Base-by-base conservation (phyloP, 2,888 invertebrate genomes). In the Dione vanillae region DNA sequence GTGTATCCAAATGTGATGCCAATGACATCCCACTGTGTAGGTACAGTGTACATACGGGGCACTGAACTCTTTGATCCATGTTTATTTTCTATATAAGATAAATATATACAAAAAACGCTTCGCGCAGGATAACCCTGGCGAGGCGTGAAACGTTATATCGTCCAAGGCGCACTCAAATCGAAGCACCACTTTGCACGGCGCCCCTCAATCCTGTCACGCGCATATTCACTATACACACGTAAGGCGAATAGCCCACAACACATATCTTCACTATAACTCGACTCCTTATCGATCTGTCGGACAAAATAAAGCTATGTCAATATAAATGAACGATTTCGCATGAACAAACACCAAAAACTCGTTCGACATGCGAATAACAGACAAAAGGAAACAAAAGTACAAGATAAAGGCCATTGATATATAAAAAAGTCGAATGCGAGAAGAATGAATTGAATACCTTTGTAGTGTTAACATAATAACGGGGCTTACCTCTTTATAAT, bases 31-130 rank as follows among this genome's bases (percentile, higher is more conserved):
- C 97, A 90, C 96, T 96, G 78, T 97, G 95, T 77, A 97, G 93
- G 87, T 95, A 97, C 74, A 97, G 92, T 49, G 97, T 97, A 90
- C 97, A 97, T 77, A 97, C 97, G 67, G 97, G 97, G 87, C 97
- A 97, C 85, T 95, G 94, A 79, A 94, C 85, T 74, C 79, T 86
- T 76, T 89, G 89, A 78, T 93, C 92, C 94, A 94, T 94, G 76
- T 80, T 86, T 79, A 74, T 67, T 73, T 72, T 75, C 73, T 76
- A 70, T 76, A 71, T 71, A 70, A 76, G 74, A 75, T 76, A 72
- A 73, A 77, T 75, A 76, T 75, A 74, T 70, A 75, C 75, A 76
- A 74, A 75, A 72, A 74, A 70, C 69, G 72, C 67, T 69, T 74
- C 77, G 77, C 75, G 69, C 78, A 79, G 77, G 76, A 62, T 74